Evolutionary conservation across 2,888 invertebrate genomes (phyloP).

Genomic region (Lasioglossum villosulum): DNA sequence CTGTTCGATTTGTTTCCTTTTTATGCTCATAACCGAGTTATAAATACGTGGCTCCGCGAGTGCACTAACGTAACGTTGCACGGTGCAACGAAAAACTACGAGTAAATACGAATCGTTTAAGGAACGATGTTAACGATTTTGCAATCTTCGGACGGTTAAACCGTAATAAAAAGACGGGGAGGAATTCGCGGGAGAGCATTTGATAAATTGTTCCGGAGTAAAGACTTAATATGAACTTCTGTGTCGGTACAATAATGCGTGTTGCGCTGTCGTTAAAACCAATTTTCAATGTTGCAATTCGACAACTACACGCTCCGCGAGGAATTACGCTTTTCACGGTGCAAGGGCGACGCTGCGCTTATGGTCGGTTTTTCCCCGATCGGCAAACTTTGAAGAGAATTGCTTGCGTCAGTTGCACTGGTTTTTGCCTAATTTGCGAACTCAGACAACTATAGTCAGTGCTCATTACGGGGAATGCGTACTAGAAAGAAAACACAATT

Average conservation of each 20-base stretch:
- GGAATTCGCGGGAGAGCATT: conserved; percentile 3
- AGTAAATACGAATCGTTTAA: not conserved
- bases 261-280: not conserved
- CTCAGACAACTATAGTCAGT: not conserved
- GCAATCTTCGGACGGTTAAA: not conserved
- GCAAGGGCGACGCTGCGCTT: conserved; percentile 5
- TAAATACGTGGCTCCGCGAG: not conserved
- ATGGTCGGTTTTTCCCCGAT: not conserved
- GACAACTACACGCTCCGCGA: not conserved
- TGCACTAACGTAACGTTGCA: not conserved
- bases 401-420: not conserved
- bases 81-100: not conserved
- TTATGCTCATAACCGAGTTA: not conserved
- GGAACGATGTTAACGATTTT: not conserved
- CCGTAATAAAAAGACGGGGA: not conserved
- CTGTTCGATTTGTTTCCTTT: not conserved
- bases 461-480: not conserved
- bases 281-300: not conserved
- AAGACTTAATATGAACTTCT: not conserved
- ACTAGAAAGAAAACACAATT: not conserved
- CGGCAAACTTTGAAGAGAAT: conserved; percentile 8
- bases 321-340: not conserved
- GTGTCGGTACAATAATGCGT: not conserved
- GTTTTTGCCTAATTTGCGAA: conserved; percentile 10
- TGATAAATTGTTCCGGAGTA: conserved; percentile 17